Percentiles rank a stretch among this genome's conserved stretches.
Conservation (phyloP, 2,113 vertebrate species). For the Silurus glanis region DNA sequence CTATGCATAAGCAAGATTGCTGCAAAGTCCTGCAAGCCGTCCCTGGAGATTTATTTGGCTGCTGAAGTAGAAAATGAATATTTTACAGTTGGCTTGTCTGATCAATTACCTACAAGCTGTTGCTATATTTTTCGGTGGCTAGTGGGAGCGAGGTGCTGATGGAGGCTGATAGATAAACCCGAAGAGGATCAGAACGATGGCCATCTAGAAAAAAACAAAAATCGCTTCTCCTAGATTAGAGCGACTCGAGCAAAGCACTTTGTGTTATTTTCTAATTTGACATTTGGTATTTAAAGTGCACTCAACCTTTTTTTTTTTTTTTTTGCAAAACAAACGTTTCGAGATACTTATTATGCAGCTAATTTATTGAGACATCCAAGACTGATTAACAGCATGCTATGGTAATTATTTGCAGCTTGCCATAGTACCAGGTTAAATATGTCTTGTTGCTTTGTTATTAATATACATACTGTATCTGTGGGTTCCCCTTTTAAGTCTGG, state of each 20-base stretch:
- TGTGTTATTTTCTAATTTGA: conserved; percentile 5
- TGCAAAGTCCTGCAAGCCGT: conserved; percentile 78
- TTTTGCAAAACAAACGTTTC: conserved; percentile 13
- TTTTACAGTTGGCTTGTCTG: conserved; percentile 99
- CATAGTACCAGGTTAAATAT: neutral
- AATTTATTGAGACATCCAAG: conserved; percentile 8
- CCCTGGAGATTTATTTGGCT: conserved; percentile 98
- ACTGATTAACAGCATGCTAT: neutral
- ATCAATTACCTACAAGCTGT: conserved; percentile 99
- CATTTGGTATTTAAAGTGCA: conserved; percentile 60
- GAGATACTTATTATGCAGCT: neutral
- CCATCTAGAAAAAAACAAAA: conserved; percentile 64
- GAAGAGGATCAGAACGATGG: conserved; percentile 78
- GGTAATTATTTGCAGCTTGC: neutral
- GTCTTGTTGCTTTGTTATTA: neutral
- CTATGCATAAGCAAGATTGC: conserved; percentile 98
- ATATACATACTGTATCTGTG: too few species aligned
- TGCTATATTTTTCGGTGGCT: conserved; percentile 88
- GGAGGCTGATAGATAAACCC: conserved; percentile 89
- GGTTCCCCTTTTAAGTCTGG: too few species aligned
- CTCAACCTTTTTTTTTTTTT: conserved; percentile 55
- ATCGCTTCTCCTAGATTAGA: conserved; percentile 69
- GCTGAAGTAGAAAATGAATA: conserved; percentile 99
- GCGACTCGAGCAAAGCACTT: conserved; percentile 68
- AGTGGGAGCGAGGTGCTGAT: conserved; percentile 81